A percentile compares a stretch with the other conserved stretches of the same genome.
Conservation (phyloP, 2,888 invertebrate genomes). For the Thymelicus sylvestris region DNA sequence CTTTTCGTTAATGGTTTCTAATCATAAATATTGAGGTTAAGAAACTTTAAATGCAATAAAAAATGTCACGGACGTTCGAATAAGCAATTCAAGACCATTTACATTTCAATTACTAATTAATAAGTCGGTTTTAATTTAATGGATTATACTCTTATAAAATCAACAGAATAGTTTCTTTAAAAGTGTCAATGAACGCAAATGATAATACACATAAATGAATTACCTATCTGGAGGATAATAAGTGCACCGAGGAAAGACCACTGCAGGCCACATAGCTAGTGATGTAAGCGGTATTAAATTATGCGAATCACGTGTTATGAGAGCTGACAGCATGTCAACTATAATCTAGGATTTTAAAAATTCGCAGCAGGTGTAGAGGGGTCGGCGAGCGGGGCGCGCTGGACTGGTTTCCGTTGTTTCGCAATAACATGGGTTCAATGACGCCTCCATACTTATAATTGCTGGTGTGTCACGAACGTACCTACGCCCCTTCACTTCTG, state of each 20-base stretch:
- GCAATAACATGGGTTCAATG: constrained; percentile 83
- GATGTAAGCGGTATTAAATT: constrained; percentile 64
- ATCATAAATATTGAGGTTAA: constrained; percentile 13
- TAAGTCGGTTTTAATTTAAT: constrained; percentile 8
- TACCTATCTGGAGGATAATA: constrained; percentile 18
- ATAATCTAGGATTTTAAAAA: constrained; percentile 83
- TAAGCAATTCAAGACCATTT: constrained; percentile 11
- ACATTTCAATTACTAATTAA: constrained; percentile 16
- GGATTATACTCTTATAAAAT: not conserved
- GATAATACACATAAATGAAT: not conserved
- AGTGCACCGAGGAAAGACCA: constrained; percentile 10
- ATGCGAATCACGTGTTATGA: constrained; percentile 71
- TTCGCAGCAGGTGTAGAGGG: constrained; percentile 77
- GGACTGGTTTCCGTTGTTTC: constrained; percentile 85
- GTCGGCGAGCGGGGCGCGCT: constrained; percentile 50
- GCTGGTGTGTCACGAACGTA: constrained; percentile 72
- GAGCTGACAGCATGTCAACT: constrained; percentile 76
- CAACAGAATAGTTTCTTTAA: not conserved
- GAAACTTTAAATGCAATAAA: constrained; percentile 21
- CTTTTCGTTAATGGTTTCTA: constrained; percentile 32
- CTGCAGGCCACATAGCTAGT: constrained; percentile 50
- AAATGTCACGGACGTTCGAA: constrained; percentile 26
- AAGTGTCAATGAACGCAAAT: not conserved
- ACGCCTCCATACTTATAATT: constrained; percentile 78
- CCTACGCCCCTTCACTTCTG: constrained; percentile 68